phyloP scores from a whole-genome alignment of 35 echinoderm and acorn worm genomes.

The Holothuria glaberrima region DNA sequence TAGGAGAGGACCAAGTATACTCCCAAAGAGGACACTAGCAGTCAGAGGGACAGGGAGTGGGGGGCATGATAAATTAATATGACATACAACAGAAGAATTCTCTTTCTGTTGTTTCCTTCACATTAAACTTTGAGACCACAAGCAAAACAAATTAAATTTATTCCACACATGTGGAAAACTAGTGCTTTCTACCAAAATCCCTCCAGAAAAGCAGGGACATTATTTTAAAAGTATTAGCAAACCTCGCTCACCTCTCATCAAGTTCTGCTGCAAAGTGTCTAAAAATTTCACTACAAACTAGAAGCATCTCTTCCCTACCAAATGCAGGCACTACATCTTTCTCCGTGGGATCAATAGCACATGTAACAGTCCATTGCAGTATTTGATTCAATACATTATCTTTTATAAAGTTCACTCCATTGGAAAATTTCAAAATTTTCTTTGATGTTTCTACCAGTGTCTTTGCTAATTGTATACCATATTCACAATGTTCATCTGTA shows the following conservation, averaged over 20 bases:
- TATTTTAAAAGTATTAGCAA: background rate
- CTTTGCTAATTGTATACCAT: background rate
- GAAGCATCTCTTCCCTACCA: slow-evolving; percentile 59
- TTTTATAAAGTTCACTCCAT: slow-evolving; percentile 6
- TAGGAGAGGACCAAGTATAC: no score
- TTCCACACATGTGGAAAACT: no score
- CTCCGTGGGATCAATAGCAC: background rate
- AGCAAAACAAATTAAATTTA: no score
- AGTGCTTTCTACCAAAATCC: no score
- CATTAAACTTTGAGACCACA: no score
- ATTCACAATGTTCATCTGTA: background rate
- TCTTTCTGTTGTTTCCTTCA: no score
- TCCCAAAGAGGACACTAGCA: no score
- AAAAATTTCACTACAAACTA: slow-evolving; percentile 25
- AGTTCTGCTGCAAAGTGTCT: slow-evolving; percentile 25
- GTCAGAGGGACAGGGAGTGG: no score
- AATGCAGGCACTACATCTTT: slow-evolving; percentile 16
- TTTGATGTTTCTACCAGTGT: background rate
- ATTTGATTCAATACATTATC: slow-evolving; percentile 25
- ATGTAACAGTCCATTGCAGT: slow-evolving; percentile 32
- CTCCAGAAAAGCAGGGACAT: no score
- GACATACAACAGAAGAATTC: no score
- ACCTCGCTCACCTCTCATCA: slow-evolving; percentile 49
- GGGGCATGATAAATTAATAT: no score
- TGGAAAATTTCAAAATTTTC: background rate